Evolutionary conservation across 2,888 invertebrate species (phyloP).

Genomic region (Melitaea athalia): DNA sequence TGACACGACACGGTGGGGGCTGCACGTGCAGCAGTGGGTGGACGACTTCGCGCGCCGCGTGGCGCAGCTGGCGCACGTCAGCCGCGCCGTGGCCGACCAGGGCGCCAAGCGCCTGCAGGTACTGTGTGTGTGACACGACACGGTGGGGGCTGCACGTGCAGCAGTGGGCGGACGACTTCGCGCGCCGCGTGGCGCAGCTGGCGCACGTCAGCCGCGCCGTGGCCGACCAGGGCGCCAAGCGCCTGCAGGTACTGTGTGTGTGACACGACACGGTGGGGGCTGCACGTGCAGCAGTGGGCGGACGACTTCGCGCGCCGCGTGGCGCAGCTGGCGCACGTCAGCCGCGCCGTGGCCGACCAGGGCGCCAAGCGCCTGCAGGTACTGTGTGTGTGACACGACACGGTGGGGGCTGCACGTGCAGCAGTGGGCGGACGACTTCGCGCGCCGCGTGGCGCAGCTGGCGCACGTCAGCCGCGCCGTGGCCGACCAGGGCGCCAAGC

Average conservation of each 20-base stretch:
- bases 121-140: conserved; percentile 17
- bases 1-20: conserved; percentile 62
- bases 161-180: conserved; percentile 99
- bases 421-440: conserved; percentile 99
- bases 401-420: conserved; percentile 89
- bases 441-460: conserved; percentile 95
- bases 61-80: conserved; percentile 91
- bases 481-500: conserved; percentile 92
- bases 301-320: conserved; percentile 98
- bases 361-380: conserved; percentile 96
- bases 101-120: conserved; percentile 96
- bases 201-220: conserved; percentile 89
- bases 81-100: conserved; percentile 89
- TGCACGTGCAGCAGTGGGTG: conserved; percentile 98
- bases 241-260: conserved; percentile 87
- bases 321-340: conserved; percentile 91
- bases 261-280: conserved; percentile 62
- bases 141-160: conserved; percentile 89
- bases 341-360: conserved; percentile 89
- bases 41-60: conserved; percentile 98
- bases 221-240: conserved; percentile 92
- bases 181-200: conserved; percentile 95
- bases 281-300: conserved; percentile 98
- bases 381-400: conserved; percentile 17
- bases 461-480: conserved; percentile 89